Base-by-base conservation (phyloP, 1,140 invertebrate species). In the Aplysia californica region DNA sequence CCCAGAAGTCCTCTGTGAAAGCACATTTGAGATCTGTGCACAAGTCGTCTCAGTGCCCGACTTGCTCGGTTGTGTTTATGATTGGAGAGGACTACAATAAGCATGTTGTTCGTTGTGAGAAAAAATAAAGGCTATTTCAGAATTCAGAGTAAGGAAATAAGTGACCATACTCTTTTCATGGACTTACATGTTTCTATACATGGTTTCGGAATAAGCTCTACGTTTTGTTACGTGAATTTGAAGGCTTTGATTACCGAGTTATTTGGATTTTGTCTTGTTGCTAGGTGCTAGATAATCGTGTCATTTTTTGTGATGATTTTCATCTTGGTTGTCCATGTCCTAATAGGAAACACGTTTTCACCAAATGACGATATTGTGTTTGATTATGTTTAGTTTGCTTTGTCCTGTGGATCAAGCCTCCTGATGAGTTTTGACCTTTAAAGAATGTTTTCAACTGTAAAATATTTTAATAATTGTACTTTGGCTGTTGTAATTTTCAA, bases 1-100 rank as follows among this genome's bases (percentile, higher is more conserved):
- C 68, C 33, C 68, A 70, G 36, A 70, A 70, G 20, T 41, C 44
- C 35, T 56, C 68, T 44, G 58, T 70, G 3, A 70, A 70, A 70
- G n/a, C 36, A 23, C 68, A 70, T 35, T 56, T 70, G 41, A 70
- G 44, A 70, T 26, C 33, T 1, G 44, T 70, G 55, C 68, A 70
- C n/a, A 26, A 70, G 4, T 56, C 58, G 68, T 41, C 68, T 35
- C 68, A 70, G 68, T 70, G 68, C n/a, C 68, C 50, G 20, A 26
- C 10, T 21, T 70, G 68, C 38, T 70, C 38, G 21, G 68, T 55
- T 70, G 68, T 70, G 18, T 70, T 70, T 35, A 5, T 41, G 38
- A 41, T 70, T 70, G 68, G 68, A 31, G 29, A 31, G 23, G 68
- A 70, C 55, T 70, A 70, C 58, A 39, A 70, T 56, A 39, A 56